Evolutionary conservation across 2,797 vertebrate species (phyloP).

Genomic region (Acipenser ruthenus): DNA sequence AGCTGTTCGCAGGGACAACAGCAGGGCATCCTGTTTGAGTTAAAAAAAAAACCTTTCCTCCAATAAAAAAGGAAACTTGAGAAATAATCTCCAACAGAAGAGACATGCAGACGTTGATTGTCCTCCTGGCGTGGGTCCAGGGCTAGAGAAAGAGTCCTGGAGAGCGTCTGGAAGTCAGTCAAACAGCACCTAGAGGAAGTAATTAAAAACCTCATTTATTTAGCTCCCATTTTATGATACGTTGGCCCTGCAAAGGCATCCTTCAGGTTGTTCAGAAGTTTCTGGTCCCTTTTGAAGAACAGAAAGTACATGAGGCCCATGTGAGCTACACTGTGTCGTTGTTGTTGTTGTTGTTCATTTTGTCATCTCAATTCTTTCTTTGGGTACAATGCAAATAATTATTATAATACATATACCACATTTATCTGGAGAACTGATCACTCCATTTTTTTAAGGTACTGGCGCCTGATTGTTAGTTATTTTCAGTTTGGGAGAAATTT

Average conservation of each 20-base stretch:
- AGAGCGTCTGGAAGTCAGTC: slow-evolving; percentile 46
- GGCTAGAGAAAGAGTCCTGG: slow-evolving; percentile 33
- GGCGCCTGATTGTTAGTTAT: too few species aligned
- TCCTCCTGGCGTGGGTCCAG: slow-evolving; percentile 72
- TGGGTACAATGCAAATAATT: background rate
- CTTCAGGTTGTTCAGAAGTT: slow-evolving; percentile 27
- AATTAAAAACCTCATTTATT: slow-evolving; percentile 44
- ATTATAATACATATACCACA: too few species aligned
- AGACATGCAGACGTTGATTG: slow-evolving; percentile 68
- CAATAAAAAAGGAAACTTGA: slow-evolving; percentile 62
- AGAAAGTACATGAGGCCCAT: background rate
- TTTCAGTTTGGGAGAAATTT: too few species aligned
- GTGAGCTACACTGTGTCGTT: background rate
- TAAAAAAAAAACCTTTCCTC: slow-evolving; percentile 56
- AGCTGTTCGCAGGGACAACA: slow-evolving; percentile 55
- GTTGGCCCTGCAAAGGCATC: slow-evolving; percentile 33
- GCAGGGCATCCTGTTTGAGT: slow-evolving; percentile 75
- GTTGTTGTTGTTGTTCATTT: background rate
- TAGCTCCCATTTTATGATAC: slow-evolving; percentile 42
- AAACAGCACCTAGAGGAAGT: slow-evolving; percentile 54
- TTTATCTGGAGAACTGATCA: too few species aligned
- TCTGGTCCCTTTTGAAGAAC: background rate
- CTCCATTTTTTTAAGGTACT: too few species aligned
- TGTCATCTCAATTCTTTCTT: background rate
- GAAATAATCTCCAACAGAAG: slow-evolving; percentile 66